These are phyloP conservation scores for Eurytoma adleriae DNA, from an alignment of 2,888 invertebrate species.

Conservation along the genomic window DNA sequence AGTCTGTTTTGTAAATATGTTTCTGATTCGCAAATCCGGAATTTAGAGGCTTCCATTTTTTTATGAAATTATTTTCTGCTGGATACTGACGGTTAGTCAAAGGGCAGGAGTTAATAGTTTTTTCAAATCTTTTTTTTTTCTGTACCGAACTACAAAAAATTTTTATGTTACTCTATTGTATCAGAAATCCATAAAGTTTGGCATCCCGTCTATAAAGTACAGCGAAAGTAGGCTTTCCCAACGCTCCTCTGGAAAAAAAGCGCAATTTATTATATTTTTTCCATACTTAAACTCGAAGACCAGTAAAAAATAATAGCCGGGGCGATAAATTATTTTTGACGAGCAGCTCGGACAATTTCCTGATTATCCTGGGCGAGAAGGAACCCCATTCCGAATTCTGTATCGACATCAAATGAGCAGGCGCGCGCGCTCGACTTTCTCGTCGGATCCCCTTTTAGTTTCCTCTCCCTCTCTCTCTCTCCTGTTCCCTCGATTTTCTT, in stretches of 20 bases:
- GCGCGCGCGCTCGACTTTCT: conserved; percentile 56
- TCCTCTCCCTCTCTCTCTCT: conserved; percentile 61
- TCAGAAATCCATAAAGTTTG: conserved; percentile 17
- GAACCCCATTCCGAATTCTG: conserved; percentile 42
- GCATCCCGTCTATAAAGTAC: conserved; percentile 5
- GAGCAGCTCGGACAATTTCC: conserved; percentile 47
- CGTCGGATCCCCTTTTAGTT: conserved; percentile 56
- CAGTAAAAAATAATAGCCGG: conserved; percentile 44
- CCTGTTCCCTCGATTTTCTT: conserved; percentile 52
- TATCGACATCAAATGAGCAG: conserved; percentile 66
- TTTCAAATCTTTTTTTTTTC: too few species aligned
- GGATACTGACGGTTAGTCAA: too few species aligned
- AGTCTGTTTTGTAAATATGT: too few species aligned
- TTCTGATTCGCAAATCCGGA: too few species aligned
- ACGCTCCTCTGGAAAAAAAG: background rate
- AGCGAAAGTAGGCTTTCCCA: background rate
- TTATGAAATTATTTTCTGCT: too few species aligned
- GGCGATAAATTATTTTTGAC: conserved; percentile 55
- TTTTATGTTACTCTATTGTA: too few species aligned
- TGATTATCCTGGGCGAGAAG: conserved; percentile 34
- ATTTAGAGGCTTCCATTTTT: too few species aligned
- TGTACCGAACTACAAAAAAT: too few species aligned
- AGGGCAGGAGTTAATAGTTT: too few species aligned
- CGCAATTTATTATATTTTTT: conserved; percentile 44
- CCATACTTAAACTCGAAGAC: background rate